Conservation (phyloP, 2,888 invertebrate genomes). For the Agonopterix arenella region DNA sequence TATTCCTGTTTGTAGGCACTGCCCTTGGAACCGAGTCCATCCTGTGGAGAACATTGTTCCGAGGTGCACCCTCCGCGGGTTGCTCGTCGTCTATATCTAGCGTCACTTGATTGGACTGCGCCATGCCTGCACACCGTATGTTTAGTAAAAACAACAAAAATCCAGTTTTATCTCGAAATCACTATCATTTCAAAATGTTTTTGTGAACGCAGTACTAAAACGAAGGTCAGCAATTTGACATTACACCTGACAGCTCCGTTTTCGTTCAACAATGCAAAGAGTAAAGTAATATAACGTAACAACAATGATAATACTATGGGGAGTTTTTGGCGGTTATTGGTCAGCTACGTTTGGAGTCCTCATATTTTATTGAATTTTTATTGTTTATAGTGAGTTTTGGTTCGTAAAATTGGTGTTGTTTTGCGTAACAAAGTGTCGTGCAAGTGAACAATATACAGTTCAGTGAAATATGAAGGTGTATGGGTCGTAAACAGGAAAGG, state of each 20-base stretch:
- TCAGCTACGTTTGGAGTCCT: too few species aligned
- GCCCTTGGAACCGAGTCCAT: constrained; percentile 52
- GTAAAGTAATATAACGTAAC: too few species aligned
- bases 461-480: too few species aligned
- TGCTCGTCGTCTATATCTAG: constrained; percentile 60
- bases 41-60: constrained; percentile 45
- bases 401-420: too few species aligned
- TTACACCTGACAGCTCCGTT: not conserved
- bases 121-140: constrained; percentile 34
- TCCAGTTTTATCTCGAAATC: constrained; percentile 8
- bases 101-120: constrained; percentile 60
- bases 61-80: constrained; percentile 38
- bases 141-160: constrained; percentile 13
- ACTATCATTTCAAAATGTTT: constrained; percentile 31
- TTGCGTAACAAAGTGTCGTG: too few species aligned
- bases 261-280: too few species aligned
- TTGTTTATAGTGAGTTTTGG: too few species aligned
- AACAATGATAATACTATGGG: too few species aligned
- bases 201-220: constrained; percentile 15
- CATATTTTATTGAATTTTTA: too few species aligned
- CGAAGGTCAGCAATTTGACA: constrained; percentile 26
- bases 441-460: too few species aligned
- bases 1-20: constrained; percentile 42
- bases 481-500: too few species aligned
- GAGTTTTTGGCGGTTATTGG: too few species aligned